Evolutionary conservation across 2,797 vertebrate species (phyloP).

Genomic region (Coilia nasus): DNA sequence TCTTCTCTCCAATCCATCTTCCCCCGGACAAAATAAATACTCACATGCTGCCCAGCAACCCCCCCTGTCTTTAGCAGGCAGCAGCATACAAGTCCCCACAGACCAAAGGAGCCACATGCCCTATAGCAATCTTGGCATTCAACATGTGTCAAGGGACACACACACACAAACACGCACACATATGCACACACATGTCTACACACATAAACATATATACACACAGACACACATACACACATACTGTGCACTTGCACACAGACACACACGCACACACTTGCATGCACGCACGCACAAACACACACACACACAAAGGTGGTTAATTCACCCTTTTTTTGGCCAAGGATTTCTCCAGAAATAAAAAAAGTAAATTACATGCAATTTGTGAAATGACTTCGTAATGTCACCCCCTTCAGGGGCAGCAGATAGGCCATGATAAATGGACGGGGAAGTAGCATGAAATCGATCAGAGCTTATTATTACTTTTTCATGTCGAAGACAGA

Average conservation of each 20-base stretch:
- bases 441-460: slow-evolving; percentile 12
- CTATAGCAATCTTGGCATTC: background rate
- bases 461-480: slow-evolving; percentile 17
- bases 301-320: background rate
- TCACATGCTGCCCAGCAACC: background rate
- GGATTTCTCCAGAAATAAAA: background rate
- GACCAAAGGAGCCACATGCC: background rate
- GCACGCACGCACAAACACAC: too few species aligned
- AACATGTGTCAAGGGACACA: background rate
- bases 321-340: background rate
- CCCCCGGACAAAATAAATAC: slow-evolving; percentile 8
- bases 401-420: background rate
- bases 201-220: too few species aligned
- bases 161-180: background rate
- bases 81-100: background rate
- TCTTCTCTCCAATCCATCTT: background rate
- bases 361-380: slow-evolving; percentile 19
- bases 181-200: too few species aligned
- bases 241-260: too few species aligned
- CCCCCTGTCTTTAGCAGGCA: background rate
- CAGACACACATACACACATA: too few species aligned
- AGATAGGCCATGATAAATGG: background rate
- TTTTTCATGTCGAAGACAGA: background rate
- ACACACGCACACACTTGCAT: too few species aligned
- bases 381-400: slow-evolving; percentile 13